Conservation (phyloP, 2,113 vertebrate species). For the Brachyistius frenatus region DNA sequence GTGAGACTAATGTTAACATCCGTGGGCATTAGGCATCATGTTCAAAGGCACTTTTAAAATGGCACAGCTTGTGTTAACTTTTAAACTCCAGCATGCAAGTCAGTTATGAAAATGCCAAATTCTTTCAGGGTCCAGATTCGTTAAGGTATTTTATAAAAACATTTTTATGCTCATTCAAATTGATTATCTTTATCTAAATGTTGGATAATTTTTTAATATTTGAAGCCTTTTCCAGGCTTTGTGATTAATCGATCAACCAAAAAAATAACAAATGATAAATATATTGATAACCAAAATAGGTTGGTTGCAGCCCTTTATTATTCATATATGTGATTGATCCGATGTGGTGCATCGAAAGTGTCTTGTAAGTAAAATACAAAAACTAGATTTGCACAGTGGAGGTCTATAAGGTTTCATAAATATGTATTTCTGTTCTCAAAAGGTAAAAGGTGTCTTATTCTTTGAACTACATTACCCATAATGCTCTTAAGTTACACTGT, state of each 20-base stretch:
- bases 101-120: not conserved
- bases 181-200: not conserved
- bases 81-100: not conserved
- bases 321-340: not conserved
- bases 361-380: not conserved
- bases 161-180: not conserved
- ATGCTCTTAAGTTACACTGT: not conserved
- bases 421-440: no score
- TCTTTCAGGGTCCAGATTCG: not conserved
- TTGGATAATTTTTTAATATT: not conserved
- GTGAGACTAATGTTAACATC: not conserved
- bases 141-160: not conserved
- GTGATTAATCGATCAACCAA: no score
- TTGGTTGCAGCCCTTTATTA: constrained; percentile 5
- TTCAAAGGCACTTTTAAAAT: constrained; percentile 68
- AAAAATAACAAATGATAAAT: no score
- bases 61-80: not conserved
- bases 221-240: not conserved
- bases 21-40: not conserved
- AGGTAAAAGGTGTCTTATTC: no score
- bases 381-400: constrained; percentile 19
- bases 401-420: not conserved
- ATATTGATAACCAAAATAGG: not conserved
- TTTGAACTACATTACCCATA: constrained; percentile 7
- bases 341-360: not conserved